phyloP scores from a whole-genome alignment of 2,888 invertebrate genomes.

The Argyra leucocephala region DNA sequence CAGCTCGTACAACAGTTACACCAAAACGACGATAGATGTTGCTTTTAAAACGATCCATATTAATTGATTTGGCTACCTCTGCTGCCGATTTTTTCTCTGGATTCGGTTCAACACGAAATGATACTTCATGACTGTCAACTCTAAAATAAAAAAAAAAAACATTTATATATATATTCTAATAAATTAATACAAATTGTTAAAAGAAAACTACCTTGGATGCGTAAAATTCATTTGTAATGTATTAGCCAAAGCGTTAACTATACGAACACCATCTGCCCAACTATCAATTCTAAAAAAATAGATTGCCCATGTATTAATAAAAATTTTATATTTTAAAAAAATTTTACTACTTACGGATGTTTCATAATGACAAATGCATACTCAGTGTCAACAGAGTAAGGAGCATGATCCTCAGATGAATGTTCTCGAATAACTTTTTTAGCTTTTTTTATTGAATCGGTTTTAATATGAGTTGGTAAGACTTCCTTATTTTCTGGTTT shows the following conservation, averaged over 20 bases:
- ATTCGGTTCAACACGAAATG: slow-evolving; percentile 43
- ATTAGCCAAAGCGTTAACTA: slow-evolving; percentile 60
- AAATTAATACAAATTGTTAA: slow-evolving; percentile 14
- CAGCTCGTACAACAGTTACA: slow-evolving; percentile 59
- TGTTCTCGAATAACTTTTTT: slow-evolving; percentile 40
- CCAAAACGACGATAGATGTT: slow-evolving; percentile 57
- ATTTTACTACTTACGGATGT: slow-evolving; percentile 51
- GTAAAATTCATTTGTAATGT: slow-evolving; percentile 50
- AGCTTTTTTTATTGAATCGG: slow-evolving; percentile 31
- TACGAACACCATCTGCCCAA: slow-evolving; percentile 65
- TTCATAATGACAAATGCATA: slow-evolving; percentile 70
- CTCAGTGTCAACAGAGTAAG: slow-evolving; percentile 61
- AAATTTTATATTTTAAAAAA: background rate
- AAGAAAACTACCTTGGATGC: slow-evolving; percentile 17
- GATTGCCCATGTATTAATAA: background rate
- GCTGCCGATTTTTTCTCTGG: slow-evolving; percentile 42
- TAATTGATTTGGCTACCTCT: slow-evolving; percentile 42
- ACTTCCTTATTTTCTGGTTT: slow-evolving; percentile 36
- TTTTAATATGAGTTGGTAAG: slow-evolving; percentile 38
- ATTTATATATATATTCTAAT: slow-evolving; percentile 40
- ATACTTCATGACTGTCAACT: slow-evolving; percentile 64
- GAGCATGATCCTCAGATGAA: slow-evolving; percentile 47
- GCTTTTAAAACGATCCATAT: slow-evolving; percentile 51
- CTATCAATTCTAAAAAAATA: slow-evolving; percentile 48
- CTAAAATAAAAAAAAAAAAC: slow-evolving; percentile 34